A percentile compares a stretch with the other conserved stretches of the same genome.
These are phyloP conservation scores for Zelostemma sp. DNA, from an alignment of 1,140 invertebrate genomes.

Conservation along the genomic window DNA sequence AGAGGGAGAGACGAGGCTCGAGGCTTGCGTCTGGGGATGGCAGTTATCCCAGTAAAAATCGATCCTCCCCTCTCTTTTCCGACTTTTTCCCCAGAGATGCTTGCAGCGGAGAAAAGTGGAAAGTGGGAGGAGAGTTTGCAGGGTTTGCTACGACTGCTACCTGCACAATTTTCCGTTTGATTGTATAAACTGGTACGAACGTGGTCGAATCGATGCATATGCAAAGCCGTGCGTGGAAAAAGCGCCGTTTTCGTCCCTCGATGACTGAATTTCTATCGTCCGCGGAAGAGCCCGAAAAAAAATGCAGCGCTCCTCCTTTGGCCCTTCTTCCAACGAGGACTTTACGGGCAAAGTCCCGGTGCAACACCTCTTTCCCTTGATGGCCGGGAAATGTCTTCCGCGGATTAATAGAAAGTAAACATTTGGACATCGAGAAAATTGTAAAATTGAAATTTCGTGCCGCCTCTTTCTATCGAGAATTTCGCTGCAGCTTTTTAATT, in stretches of 20 bases:
- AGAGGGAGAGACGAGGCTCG: slow-evolving; percentile 44
- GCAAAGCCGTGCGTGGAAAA: slow-evolving; percentile 8
- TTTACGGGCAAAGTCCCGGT: too few species aligned
- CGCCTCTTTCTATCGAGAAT: too few species aligned
- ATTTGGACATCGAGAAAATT: too few species aligned
- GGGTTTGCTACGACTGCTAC: slow-evolving; percentile 47
- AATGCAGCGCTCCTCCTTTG: slow-evolving; percentile 27
- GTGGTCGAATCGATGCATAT: slow-evolving; percentile 8
- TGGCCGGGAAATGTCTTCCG: too few species aligned
- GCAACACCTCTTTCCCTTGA: too few species aligned
- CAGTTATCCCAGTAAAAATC: slow-evolving; percentile 71
- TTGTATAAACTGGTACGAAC: slow-evolving; percentile 28
- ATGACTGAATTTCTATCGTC: slow-evolving; percentile 48
- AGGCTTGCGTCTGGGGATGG: slow-evolving; percentile 52
- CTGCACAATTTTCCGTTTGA: slow-evolving; percentile 47
- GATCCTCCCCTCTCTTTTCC: slow-evolving; percentile 69
- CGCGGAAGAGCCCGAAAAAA: slow-evolving; percentile 42
- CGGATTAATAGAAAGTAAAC: slow-evolving; percentile 45
- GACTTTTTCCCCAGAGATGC: slow-evolving; percentile 68
- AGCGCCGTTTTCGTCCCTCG: slow-evolving; percentile 34
- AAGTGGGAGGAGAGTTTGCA: slow-evolving; percentile 39
- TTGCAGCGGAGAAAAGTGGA: slow-evolving; percentile 44
- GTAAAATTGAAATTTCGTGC: too few species aligned
- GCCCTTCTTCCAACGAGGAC: slow-evolving; percentile 11
- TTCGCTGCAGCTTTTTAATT: too few species aligned